Conservation (phyloP, 2,888 invertebrate species). For the Tetragonisca angustula region DNA sequence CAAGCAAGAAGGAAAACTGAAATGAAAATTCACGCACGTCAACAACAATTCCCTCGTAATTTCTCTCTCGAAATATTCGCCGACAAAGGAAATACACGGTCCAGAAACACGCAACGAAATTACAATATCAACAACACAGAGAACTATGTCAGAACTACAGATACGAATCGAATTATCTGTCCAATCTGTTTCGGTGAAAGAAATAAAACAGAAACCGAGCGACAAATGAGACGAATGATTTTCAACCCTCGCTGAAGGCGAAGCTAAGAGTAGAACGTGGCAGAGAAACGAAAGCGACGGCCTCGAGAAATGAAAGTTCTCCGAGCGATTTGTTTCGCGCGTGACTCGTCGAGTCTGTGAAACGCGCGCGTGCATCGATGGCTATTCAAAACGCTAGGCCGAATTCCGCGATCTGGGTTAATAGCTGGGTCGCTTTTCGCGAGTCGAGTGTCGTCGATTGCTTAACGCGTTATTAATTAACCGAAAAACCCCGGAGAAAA, state of each 20-base stretch:
- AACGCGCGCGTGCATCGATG: conserved; percentile 16
- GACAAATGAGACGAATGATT: not conserved
- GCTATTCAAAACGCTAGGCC: not conserved
- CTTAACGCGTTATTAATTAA: conserved; percentile 13
- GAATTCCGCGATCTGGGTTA: conserved; percentile 38
- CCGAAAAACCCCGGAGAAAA: no score
- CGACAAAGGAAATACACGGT: not conserved
- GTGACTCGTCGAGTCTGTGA: not conserved
- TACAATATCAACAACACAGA: no score
- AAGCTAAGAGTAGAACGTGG: not conserved
- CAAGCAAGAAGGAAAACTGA: not conserved
- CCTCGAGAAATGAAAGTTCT: not conserved
- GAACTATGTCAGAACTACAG: no score
- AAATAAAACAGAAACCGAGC: not conserved
- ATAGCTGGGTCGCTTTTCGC: conserved; percentile 1
- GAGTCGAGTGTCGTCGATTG: conserved; percentile 8
- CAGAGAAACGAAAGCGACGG: not conserved
- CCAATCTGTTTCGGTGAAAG: no score
- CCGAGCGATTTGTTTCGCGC: conserved; percentile 2
- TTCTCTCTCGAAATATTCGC: not conserved
- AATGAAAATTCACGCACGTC: not conserved
- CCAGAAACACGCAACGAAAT: not conserved
- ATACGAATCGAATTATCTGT: no score
- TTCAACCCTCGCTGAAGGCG: not conserved
- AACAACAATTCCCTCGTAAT: not conserved